phyloP scores from a whole-genome alignment of 2,113 vertebrate genomes.

The Genyomyrus donnyi region DNA sequence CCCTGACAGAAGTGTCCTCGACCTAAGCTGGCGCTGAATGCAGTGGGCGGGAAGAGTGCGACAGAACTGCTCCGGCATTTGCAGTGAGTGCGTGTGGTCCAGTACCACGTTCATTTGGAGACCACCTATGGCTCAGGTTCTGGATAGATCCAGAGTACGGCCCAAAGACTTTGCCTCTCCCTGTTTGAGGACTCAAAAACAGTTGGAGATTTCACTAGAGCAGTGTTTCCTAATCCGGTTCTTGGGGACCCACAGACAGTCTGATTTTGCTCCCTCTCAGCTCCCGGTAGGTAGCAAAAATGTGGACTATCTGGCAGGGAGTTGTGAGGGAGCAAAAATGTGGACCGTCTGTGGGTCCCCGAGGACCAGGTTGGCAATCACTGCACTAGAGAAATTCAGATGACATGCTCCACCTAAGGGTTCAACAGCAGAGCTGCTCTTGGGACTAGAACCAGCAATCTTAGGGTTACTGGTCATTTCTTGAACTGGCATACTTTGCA shows the following conservation, averaged over 20 bases:
- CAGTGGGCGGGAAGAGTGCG: constrained; percentile 84
- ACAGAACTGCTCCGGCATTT: constrained; percentile 85
- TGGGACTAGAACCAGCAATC: not conserved
- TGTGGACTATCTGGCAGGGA: not conserved
- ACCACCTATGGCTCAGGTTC: not conserved
- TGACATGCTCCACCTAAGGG: not conserved
- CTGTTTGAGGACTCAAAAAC: not conserved
- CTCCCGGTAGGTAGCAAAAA: not conserved
- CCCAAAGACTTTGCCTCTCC: not conserved
- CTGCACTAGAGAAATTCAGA: not conserved
- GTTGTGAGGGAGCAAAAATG: not conserved
- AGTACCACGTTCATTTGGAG: not conserved
- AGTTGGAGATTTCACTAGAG: not conserved
- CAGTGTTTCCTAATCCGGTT: not conserved
- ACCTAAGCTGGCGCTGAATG: constrained; percentile 85
- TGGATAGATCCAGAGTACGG: not conserved
- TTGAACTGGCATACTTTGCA: not conserved
- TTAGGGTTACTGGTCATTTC: not conserved
- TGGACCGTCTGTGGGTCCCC: not conserved
- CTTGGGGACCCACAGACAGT: not conserved
- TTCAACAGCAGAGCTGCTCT: not conserved
- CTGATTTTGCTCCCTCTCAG: not conserved
- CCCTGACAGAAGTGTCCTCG: constrained; percentile 62
- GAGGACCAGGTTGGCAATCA: not conserved
- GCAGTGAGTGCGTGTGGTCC: constrained; percentile 62